Evolutionary conservation across 2,888 invertebrate species (phyloP), one percentile per base, ranked within the genome.

Genomic region (Eupithecia abbreviata): DNA sequence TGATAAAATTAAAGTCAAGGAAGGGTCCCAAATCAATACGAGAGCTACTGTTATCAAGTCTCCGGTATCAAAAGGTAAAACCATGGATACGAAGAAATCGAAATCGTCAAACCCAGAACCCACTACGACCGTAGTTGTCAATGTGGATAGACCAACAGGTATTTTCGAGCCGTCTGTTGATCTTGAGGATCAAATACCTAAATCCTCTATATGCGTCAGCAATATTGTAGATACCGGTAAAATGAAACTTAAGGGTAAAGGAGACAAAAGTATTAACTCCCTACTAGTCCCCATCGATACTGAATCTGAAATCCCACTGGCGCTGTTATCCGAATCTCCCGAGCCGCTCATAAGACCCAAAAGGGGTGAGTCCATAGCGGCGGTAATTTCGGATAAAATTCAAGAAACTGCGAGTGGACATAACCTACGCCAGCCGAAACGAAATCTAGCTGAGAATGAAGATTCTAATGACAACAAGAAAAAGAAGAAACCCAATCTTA

Each of bases 151-250:
- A 81, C 97, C 97, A 0, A 97, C 97, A 0, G 97, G 97, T 9
- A 96, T 97, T 84, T 97, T 97, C 88, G 96, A 97, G 86, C 96
- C 97, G 0, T 96, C 97, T 2, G 91, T 96, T 49, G 96, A 97
- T 88, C 90, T 97, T 77, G 96, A 96, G 91, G 95, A 96, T 81
- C 96, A 96, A 91, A 96, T 96, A 84, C 96, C 96, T 0, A 94
- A 95, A 76, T 93, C 95, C 4, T 96, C 96, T 68, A 94, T 96
- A 71, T 95, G 94, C 77, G 92, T 96, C 4, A 91, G 83, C 76
- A 92, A 88, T 82, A 81, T 87, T 72, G 81, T 89, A 12, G 96
- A 96, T 10, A 88, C 90, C 0, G 92, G 91, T 0, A 90, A 95
- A 87, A 84, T 85, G 4, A 93, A 92, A 85, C 62, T 82, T 5